Base-by-base conservation (phyloP, 2,113 vertebrate genomes). In the Athene cunicularia region DNA sequence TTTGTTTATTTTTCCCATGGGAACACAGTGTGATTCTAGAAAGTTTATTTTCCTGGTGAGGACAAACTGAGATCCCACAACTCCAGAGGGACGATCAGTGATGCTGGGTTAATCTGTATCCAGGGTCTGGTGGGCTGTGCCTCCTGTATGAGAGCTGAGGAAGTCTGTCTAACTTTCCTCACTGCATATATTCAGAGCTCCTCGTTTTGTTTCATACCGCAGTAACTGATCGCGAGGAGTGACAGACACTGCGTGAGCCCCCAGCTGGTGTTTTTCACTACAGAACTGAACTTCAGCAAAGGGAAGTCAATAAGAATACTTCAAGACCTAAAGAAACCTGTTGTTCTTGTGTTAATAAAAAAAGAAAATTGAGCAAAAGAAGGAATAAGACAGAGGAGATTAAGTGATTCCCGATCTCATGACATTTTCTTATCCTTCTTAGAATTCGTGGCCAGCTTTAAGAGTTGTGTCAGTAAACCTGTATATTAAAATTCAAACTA, bases 351-450 rank as follows among this genome's bases (percentile, higher is more conserved):
- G 55, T 95, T 97, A 95, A 96, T 95, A 93, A 91, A 93, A 93
- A 91, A 93, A 93, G 71, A 95, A 95, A 95, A 94, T 30, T 77
- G 95, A 95, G 79, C 59, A 50, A 86, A 92, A 75, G 60, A 80
- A 88, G 59, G 67, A 81, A 53, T 67, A 94, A 96, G 39, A 58
- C 86, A 95, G 84, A 81, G 64, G 95, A 96, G 91, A 96, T 97
- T 97, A 97, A 95, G 76, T 92, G 70, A 80, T 77, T 97, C 63
- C 96, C 97, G 96, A 95, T 96, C 86, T 97, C 47, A 86, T 97
- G 92, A 96, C 90, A 94, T 97, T 97, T 96, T 96, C 95, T 68
- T 95, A 93, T 67, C 72, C 91, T 96, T 93, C 95, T 98, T 95
- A 94, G 90, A 92, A 95, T 95, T 95, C 15, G 0, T 90, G 84